Evolutionary conservation across 2,888 invertebrate species (phyloP).

Genomic region (Phyllotreta striolata): DNA sequence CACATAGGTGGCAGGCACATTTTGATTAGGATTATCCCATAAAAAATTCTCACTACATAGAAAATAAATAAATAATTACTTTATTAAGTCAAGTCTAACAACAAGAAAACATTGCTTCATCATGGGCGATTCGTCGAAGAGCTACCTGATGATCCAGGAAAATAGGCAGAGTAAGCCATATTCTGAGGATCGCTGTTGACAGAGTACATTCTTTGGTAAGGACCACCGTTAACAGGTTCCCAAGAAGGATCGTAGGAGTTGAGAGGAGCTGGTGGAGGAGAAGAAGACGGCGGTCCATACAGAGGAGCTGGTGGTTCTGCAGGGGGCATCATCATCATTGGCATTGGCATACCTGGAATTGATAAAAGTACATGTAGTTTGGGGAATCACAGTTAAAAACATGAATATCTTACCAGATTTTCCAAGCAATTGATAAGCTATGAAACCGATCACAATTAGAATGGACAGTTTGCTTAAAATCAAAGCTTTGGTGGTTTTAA

Average conservation of each 20-base stretch:
- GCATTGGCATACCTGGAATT: constrained; percentile 63
- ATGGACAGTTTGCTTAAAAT: constrained; percentile 86
- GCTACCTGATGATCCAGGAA: constrained; percentile 71
- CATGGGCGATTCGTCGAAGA: constrained; percentile 60
- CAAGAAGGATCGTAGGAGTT: constrained; percentile 77
- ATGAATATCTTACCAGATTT: constrained; percentile 70
- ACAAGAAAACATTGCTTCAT: constrained; percentile 2
- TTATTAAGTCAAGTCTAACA: constrained; percentile 23
- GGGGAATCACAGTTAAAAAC: neutral
- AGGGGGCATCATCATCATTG: constrained; percentile 66
- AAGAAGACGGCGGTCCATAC: constrained; percentile 76
- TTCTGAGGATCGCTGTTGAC: constrained; percentile 64
- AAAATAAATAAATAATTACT: constrained; percentile 16
- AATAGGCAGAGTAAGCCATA: constrained; percentile 76
- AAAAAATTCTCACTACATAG: too few species aligned
- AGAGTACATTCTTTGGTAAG: constrained; percentile 79
- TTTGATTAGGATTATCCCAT: too few species aligned
- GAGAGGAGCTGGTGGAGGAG: constrained; percentile 67
- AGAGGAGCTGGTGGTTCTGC: constrained; percentile 68
- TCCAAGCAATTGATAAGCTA: constrained; percentile 79
- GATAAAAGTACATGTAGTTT: too few species aligned
- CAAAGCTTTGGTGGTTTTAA: constrained; percentile 85
- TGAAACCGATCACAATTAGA: constrained; percentile 80
- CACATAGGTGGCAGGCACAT: too few species aligned
- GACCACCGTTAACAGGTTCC: constrained; percentile 77